Conservation (phyloP, 2,797 vertebrate genomes). For the Anabacerthia variegaticeps region DNA sequence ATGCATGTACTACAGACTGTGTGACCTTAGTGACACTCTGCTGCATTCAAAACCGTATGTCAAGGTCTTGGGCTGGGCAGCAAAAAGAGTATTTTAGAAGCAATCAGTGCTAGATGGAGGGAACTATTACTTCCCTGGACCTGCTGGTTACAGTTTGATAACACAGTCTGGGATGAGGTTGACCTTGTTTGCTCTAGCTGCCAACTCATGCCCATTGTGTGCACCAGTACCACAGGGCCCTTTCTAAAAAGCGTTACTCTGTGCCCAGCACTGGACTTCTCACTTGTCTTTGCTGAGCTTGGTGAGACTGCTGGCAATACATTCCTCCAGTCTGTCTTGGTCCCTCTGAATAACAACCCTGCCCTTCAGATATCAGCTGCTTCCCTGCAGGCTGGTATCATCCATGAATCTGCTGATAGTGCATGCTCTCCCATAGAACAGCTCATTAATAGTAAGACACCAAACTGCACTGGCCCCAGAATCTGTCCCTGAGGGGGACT, state of each 20-base stretch:
- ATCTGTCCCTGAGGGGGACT: neutral
- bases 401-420: neutral
- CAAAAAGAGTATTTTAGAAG: neutral
- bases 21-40: neutral
- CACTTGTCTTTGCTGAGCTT: neutral
- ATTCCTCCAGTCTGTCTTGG: neutral
- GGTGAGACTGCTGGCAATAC: neutral
- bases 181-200: neutral
- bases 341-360: neutral
- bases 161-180: neutral
- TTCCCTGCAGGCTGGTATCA: neutral
- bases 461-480: neutral
- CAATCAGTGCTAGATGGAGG: neutral
- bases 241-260: neutral
- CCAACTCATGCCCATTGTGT: neutral
- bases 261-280: neutral
- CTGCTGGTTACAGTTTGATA: neutral
- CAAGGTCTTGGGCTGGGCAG: neutral
- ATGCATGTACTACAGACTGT: neutral
- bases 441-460: neutral
- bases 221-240: neutral
- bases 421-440: neutral
- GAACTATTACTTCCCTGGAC: neutral
- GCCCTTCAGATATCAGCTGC: neutral
- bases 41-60: neutral